Conservation (phyloP, 2,113 vertebrate species). For the Toxotes chatareus region DNA sequence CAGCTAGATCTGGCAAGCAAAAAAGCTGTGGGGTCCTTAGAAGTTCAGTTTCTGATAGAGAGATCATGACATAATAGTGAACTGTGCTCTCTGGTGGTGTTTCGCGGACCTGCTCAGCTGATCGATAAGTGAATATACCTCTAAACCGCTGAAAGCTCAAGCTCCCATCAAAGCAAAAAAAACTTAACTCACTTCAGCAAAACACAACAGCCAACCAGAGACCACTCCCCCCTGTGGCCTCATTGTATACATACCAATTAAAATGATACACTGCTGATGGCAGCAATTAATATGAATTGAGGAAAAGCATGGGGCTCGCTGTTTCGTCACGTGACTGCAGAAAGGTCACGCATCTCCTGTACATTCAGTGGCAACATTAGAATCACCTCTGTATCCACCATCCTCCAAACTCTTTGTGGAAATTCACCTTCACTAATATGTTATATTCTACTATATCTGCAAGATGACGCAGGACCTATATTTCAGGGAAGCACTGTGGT, state of each 20-base stretch:
- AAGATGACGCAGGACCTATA: not conserved
- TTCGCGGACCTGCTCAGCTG: constrained; percentile 30
- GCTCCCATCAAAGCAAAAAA: constrained; percentile 17
- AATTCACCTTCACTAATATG: not conserved
- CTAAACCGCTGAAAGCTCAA: constrained; percentile 4
- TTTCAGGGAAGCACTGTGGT: not conserved
- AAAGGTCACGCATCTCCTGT: constrained; percentile 43
- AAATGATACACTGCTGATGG: constrained; percentile 53
- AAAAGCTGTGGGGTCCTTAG: constrained; percentile 6
- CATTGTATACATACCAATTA: constrained; percentile 44
- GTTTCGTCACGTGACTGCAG: constrained; percentile 17
- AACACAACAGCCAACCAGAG: constrained; percentile 16
- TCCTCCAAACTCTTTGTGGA: constrained; percentile 17
- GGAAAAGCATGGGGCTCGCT: constrained; percentile 7
- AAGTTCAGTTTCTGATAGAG: constrained; percentile 2
- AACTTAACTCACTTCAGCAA: constrained; percentile 33
- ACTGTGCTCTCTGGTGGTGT: constrained; percentile 13
- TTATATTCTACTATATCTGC: not conserved
- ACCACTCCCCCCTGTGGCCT: constrained; percentile 1
- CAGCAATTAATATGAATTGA: constrained; percentile 40
- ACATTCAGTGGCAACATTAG: constrained; percentile 13
- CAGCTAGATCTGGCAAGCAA: not conserved
- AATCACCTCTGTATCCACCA: constrained; percentile 1
- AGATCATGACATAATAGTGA: constrained; percentile 7
- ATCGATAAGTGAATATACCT: constrained; percentile 46